Conservation (phyloP, 2,888 invertebrate species). For the Drosophila prolongata region DNA sequence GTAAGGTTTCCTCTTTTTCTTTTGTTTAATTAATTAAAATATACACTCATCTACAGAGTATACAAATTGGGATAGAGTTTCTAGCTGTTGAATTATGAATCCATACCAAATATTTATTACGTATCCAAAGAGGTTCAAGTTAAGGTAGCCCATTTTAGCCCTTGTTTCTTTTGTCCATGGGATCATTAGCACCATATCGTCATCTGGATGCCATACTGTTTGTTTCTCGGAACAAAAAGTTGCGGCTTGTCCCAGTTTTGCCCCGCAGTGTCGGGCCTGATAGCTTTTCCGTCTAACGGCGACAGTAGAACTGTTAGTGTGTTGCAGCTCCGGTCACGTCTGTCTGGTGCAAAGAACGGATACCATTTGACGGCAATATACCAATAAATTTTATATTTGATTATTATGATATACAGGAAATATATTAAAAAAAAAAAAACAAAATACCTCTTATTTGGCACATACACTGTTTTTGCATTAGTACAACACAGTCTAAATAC, state of each 20-base stretch:
- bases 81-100: not conserved
- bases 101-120: not conserved
- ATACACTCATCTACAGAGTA: too few relatives aligned
- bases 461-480: too few relatives aligned
- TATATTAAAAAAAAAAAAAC: too few relatives aligned
- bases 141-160: conserved; percentile 6
- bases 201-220: conserved; percentile 1
- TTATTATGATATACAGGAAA: too few relatives aligned
- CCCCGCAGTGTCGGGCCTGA: conserved; percentile 3
- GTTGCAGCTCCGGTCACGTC: conserved; percentile 14
- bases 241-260: conserved; percentile 16
- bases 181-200: conserved; percentile 25
- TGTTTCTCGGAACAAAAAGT: conserved; percentile 16
- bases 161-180: conserved; percentile 26
- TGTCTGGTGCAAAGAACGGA: conserved; percentile 13
- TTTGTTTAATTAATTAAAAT: too few relatives aligned
- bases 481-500: not conserved
- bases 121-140: not conserved
- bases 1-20: too few relatives aligned
- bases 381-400: too few relatives aligned
- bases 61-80: not conserved
- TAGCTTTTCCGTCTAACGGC: conserved; percentile 43
- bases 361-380: too few relatives aligned
- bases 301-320: conserved; percentile 32
- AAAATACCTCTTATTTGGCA: too few relatives aligned